Evolutionary conservation across 2,888 invertebrate genomes (phyloP).

Genomic region (Apoda limacodes): DNA sequence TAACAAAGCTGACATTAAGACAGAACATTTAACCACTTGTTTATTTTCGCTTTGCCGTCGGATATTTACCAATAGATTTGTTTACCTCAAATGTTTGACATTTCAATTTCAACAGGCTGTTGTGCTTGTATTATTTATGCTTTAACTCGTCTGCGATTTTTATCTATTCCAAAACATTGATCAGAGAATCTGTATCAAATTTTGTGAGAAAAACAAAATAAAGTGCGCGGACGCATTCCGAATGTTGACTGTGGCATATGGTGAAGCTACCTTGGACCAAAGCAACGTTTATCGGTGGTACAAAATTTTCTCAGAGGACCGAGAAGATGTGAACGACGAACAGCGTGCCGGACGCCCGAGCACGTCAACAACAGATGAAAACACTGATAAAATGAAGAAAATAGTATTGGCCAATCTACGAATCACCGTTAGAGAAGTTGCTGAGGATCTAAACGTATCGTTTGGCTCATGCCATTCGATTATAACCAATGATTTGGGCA

Average conservation of each 20-base stretch:
- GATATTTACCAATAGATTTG: too few species aligned
- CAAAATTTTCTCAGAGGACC: slow-evolving; percentile 13
- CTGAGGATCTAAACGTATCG: slow-evolving; percentile 14
- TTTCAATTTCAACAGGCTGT: too few species aligned
- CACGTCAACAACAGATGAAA: slow-evolving; percentile 21
- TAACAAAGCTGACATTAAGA: slow-evolving; percentile 14
- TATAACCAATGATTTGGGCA: slow-evolving; percentile 20
- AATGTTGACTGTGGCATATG: slow-evolving; percentile 14
- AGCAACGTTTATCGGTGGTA: slow-evolving; percentile 11
- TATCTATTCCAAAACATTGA: slow-evolving; percentile 9
- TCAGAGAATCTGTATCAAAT: slow-evolving; percentile 14
- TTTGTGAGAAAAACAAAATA: slow-evolving; percentile 16
- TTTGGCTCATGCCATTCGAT: slow-evolving; percentile 17
- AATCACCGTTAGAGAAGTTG: slow-evolving; percentile 19
- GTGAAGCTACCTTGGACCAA: slow-evolving; percentile 7
- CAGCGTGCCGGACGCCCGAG: slow-evolving; percentile 15
- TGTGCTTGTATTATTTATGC: too few species aligned
- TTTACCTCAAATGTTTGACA: too few species aligned
- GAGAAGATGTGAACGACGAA: slow-evolving; percentile 13
- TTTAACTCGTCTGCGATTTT: too few species aligned
- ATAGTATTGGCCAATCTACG: slow-evolving; percentile 19
- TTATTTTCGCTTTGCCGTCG: too few species aligned
- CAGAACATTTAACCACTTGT: too few species aligned
- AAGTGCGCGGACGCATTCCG: slow-evolving; percentile 15
- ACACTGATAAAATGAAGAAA: slow-evolving; percentile 22